Evolutionary conservation across 2,888 invertebrate genomes (phyloP).

Genomic region (Euzophera pinguis): DNA sequence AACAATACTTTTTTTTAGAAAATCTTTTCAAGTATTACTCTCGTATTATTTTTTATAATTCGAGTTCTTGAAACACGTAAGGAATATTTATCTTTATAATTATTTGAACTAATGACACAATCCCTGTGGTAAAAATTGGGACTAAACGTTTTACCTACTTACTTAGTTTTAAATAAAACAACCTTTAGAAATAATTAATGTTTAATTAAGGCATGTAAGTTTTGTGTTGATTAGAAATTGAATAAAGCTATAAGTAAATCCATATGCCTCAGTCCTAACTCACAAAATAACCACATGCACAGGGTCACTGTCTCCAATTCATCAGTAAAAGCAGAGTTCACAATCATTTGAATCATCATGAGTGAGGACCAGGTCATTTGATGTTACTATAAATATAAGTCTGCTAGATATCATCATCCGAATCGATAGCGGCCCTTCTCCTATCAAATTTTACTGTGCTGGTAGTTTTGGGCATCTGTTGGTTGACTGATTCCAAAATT

Average conservation of each 20-base stretch:
- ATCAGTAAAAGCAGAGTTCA: not conserved
- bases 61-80: no score
- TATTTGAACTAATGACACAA: no score
- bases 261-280: not conserved
- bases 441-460: constrained; percentile 95
- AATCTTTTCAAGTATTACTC: no score
- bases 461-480: constrained; percentile 87
- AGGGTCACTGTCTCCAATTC: not conserved
- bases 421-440: constrained; percentile 92
- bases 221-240: constrained; percentile 12
- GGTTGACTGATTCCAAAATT: constrained; percentile 91
- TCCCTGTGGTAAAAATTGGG: no score
- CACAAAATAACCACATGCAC: no score
- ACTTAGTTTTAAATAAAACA: constrained; percentile 2
- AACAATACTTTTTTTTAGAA: no score
- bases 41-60: no score
- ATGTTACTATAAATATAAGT: constrained; percentile 19
- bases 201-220: constrained; percentile 29
- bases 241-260: constrained; percentile 7
- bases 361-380: not conserved
- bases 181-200: not conserved
- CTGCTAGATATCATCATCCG: constrained; percentile 82
- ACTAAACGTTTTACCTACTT: no score
- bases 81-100: no score
- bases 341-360: not conserved